phyloP scores from a whole-genome alignment of 1,140 invertebrate species.

The Drosophila mojavensis region DNA sequence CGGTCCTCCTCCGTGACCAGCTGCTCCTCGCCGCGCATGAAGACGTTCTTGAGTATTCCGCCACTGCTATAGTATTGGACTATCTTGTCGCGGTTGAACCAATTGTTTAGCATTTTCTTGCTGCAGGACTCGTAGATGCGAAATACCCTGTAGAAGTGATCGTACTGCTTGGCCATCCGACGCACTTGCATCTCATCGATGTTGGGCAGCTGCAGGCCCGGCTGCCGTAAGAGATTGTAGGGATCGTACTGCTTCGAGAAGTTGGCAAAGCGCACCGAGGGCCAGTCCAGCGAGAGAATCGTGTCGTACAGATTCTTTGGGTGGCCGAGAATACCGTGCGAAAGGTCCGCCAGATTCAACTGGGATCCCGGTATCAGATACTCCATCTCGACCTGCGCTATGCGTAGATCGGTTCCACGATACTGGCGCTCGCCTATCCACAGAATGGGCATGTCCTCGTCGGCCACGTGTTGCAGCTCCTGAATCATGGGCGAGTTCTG shows the following conservation, averaged over 20 bases:
- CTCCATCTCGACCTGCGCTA: slow-evolving; percentile 65
- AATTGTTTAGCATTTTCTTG: not conserved
- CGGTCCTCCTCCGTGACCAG: not conserved
- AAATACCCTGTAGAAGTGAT: slow-evolving; percentile 50
- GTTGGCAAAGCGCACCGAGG: slow-evolving; percentile 50
- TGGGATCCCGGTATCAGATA: slow-evolving; percentile 64
- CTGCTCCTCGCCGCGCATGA: not conserved
- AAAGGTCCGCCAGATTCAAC: slow-evolving; percentile 59
- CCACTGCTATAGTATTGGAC: not conserved
- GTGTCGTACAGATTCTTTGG: slow-evolving; percentile 67
- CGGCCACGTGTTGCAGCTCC: slow-evolving; percentile 55
- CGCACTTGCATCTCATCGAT: slow-evolving; percentile 44
- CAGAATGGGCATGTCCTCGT: slow-evolving; percentile 61
- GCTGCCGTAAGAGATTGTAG: slow-evolving; percentile 57
- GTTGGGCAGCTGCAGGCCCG: slow-evolving; percentile 53
- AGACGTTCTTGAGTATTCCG: not conserved
- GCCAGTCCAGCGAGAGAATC: slow-evolving; percentile 60
- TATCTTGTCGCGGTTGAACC: not conserved
- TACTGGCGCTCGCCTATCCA: slow-evolving; percentile 73
- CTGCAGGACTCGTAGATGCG: slow-evolving; percentile 3
- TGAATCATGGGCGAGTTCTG: slow-evolving; percentile 68
- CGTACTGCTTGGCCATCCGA: slow-evolving; percentile 33
- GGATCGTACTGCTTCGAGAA: slow-evolving; percentile 62
- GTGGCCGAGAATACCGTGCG: slow-evolving; percentile 71
- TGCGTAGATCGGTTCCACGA: slow-evolving; percentile 62